Base-by-base conservation (phyloP, 2,113 vertebrate species). In the Platysternon megacephalum region DNA sequence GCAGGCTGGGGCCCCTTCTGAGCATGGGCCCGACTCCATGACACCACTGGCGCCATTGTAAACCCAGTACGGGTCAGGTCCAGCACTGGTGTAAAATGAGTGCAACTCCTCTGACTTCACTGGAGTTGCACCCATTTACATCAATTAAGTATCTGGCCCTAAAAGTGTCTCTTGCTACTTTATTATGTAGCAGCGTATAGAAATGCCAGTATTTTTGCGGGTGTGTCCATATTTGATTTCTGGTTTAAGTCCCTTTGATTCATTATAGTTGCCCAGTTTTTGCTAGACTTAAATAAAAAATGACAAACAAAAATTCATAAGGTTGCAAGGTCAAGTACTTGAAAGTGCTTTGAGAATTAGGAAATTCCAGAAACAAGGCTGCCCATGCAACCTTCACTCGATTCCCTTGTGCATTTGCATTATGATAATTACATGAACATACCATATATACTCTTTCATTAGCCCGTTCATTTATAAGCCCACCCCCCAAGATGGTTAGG, bases 81-180 rank as follows among this genome's bases (percentile, higher is more conserved):
- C 92, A 92, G 46, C 92, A 74, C 72, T 87, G 89, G 44, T 74
- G 87, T 95, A 96, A 97, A 96, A 94, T 97, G 79, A 93, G 91
- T 88, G 83, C 95, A 97, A 92, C 89, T 95, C 92, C 87, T 49
- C 46, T 88, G 95, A 95, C 85, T 95, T 89, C 56, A 93, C 61
- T 49, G 85, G 58, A 95, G 52, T 32, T 94, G 94, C 95, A 95
- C 81, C 7, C 46, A 93, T 92, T 95, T 87, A 86, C 65, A 95
- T 65, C 52, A 93, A 80, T 65, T 89, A 81, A 81, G 48, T 65
- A 91, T 91, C 56, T 92, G 72, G 84, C 85, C 74, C 89, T 94
- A 91, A 94, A 94, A 88, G 89, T 46, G n/a, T 87, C 93, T 92
- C 84, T 39, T 56, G 22, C 79, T 95, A 65, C n/a, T 95, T 96